Conservation (phyloP, 2,113 vertebrate genomes). For the Hippolais icterina region DNA sequence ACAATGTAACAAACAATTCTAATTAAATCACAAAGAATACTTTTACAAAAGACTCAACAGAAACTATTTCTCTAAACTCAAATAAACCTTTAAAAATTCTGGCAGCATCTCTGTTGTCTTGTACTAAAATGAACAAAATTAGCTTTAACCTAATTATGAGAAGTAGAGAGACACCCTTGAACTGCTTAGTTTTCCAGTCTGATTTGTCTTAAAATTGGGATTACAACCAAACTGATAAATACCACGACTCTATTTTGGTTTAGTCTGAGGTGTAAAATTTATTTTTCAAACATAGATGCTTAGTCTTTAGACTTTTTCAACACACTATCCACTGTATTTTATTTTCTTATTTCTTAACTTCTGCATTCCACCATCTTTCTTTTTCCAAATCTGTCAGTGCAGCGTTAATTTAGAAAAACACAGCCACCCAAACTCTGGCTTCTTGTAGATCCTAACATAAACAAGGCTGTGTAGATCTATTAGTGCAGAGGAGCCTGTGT, state of each 20-base stretch:
- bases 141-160: not conserved
- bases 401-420: conserved; percentile 41
- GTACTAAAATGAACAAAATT: conserved; percentile 35
- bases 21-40: conserved; percentile 44
- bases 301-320: not conserved
- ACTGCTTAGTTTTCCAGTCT: not conserved
- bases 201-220: not conserved
- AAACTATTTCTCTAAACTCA: conserved; percentile 1
- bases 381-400: not conserved
- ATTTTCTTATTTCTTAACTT: conserved; percentile 41
- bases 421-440: not conserved
- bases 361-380: not conserved
- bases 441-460: conserved; percentile 26
- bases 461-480: not conserved
- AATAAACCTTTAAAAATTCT: conserved; percentile 32
- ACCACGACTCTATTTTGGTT: not conserved
- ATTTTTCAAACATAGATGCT: conserved; percentile 3
- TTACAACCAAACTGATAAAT: conserved; percentile 12
- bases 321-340: not conserved
- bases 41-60: not conserved
- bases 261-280: conserved; percentile 51
- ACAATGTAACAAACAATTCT: conserved; percentile 36
- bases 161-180: not conserved
- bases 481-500: not conserved
- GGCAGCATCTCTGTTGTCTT: conserved; percentile 24